Percentiles rank a stretch among this genome's conserved stretches.
phyloP scores from a whole-genome alignment of 2,888 invertebrate species.

The Zaprionus obscuricornis region DNA sequence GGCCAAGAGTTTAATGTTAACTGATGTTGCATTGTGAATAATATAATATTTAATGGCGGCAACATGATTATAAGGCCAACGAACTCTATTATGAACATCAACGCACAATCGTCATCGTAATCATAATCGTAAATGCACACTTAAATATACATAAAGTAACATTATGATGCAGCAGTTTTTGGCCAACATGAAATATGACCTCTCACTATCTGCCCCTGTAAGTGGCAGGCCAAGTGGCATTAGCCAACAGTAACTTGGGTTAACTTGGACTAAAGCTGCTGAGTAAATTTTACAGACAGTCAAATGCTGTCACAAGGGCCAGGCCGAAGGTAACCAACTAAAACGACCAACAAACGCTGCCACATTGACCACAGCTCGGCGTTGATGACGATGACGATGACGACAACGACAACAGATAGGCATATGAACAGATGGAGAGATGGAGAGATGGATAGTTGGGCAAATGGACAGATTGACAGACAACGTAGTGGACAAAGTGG shows the following conservation, averaged over 20 bases:
- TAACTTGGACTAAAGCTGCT: slow-evolving; percentile 38
- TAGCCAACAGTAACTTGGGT: too few relatives aligned
- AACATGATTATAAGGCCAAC: too few relatives aligned
- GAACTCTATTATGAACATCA: too few relatives aligned
- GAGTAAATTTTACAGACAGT: slow-evolving; percentile 47
- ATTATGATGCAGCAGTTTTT: slow-evolving; percentile 38
- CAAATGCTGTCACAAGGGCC: slow-evolving; percentile 28
- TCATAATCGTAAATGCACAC: too few relatives aligned
- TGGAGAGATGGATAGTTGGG: too few relatives aligned
- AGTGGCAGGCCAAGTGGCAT: slow-evolving; percentile 8
- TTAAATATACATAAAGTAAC: slow-evolving; percentile 48
- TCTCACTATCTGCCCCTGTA: slow-evolving; percentile 3
- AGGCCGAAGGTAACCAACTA: slow-evolving; percentile 39
- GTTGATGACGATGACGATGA: slow-evolving; percentile 15
- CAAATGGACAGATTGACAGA: too few relatives aligned
- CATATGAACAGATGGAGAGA: too few relatives aligned
- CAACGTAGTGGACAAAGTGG: slow-evolving; percentile 14
- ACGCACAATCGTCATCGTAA: too few relatives aligned
- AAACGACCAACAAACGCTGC: slow-evolving; percentile 43
- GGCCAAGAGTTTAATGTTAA: too few relatives aligned
- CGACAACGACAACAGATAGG: slow-evolving; percentile 7
- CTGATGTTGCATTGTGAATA: too few relatives aligned
- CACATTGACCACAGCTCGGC: slow-evolving; percentile 24
- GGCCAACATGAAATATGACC: slow-evolving; percentile 18
- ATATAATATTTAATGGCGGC: too few relatives aligned